These are phyloP conservation scores for Gymnopithys bicolor DNA, from an alignment of 2,797 vertebrate species.

Conservation along the genomic window DNA sequence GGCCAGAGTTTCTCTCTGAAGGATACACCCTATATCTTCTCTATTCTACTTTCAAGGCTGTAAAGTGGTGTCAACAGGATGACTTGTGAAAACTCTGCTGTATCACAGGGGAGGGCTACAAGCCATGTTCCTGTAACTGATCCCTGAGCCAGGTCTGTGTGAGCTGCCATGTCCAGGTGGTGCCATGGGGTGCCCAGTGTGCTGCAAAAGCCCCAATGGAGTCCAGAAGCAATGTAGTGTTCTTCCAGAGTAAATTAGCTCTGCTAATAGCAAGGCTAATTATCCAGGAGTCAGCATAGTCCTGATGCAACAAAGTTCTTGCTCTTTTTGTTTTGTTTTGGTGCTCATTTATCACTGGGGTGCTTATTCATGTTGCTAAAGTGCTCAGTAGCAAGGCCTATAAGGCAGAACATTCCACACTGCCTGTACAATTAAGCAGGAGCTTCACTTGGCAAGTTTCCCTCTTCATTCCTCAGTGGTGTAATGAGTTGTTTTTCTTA, in stretches of 20 bases:
- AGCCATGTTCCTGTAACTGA: neutral
- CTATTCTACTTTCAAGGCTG: neutral
- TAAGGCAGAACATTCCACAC: neutral
- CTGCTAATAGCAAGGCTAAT: neutral
- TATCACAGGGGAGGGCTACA: neutral
- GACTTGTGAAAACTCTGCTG: neutral
- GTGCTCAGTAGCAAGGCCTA: neutral
- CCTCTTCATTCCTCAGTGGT: neutral
- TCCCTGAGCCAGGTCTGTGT: neutral
- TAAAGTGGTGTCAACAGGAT: neutral
- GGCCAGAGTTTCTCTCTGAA: neutral
- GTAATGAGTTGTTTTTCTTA: neutral
- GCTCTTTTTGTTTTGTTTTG: neutral
- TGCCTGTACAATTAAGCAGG: neutral
- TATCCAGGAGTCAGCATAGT: neutral
- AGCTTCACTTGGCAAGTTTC: neutral
- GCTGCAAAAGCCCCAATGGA: neutral
- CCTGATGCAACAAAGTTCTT: neutral
- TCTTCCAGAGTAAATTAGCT: neutral
- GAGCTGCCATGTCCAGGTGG: neutral
- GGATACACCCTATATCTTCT: neutral
- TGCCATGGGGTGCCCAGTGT: neutral
- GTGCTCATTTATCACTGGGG: neutral
- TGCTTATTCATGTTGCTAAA: neutral
- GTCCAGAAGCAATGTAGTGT: neutral